These are phyloP conservation scores for Amiota communis DNA, from an alignment of 2,888 invertebrate genomes.

Conservation along the genomic window DNA sequence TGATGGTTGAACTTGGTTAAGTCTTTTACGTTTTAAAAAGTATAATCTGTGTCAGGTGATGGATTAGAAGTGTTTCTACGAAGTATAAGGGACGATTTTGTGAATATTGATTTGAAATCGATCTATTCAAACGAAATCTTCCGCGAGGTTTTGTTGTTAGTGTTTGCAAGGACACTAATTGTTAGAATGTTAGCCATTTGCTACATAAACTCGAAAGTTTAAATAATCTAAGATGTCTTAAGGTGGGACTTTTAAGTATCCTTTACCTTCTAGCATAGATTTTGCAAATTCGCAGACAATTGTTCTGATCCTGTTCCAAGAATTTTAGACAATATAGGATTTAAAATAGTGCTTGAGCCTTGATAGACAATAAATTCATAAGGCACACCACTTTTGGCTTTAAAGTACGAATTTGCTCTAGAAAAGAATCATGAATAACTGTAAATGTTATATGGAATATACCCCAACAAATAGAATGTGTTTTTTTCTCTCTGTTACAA, in stretches of 20 bases:
- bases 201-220: background rate
- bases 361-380: constrained; percentile 63
- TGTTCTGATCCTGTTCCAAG: constrained; percentile 32
- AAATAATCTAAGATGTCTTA: background rate
- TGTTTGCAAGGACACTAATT: background rate
- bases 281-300: too few relatives aligned
- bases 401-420: too few relatives aligned
- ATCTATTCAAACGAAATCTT: too few relatives aligned
- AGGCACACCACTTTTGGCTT: constrained; percentile 46
- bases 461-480: too few relatives aligned
- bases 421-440: too few relatives aligned
- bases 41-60: background rate
- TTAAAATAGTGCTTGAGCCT: constrained; percentile 40
- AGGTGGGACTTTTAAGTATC: background rate
- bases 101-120: background rate
- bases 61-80: background rate
- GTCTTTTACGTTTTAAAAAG: too few relatives aligned
- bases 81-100: background rate
- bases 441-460: too few relatives aligned
- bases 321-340: constrained; percentile 22
- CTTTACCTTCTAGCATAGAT: too few relatives aligned
- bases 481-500: too few relatives aligned
- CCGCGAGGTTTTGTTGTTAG: background rate
- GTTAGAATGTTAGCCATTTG: background rate
- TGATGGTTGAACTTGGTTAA: background rate